A percentile compares a stretch with the other conserved stretches of the same genome.
phyloP scores from a whole-genome alignment of 2,797 vertebrate species.

The Pelodytes ibericus region DNA sequence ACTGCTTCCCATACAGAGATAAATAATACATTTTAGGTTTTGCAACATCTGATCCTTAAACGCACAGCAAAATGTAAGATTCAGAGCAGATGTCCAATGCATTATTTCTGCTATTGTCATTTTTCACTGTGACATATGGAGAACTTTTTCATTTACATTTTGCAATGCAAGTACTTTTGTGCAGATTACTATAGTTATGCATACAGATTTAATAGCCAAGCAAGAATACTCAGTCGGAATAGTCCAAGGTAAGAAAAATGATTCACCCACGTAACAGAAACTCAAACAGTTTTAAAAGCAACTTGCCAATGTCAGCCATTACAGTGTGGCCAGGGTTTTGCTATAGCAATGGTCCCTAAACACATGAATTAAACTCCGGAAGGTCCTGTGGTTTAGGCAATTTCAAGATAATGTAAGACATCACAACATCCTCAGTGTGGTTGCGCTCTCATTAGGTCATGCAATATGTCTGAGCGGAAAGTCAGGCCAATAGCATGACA shows the following conservation, averaged over 20 bases:
- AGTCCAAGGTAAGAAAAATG: constrained; percentile 19
- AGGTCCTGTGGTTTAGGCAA: too few relatives aligned
- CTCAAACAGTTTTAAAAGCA: constrained; percentile 9
- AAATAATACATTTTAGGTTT: constrained; percentile 62
- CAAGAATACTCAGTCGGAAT: constrained; percentile 5
- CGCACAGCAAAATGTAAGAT: constrained; percentile 68
- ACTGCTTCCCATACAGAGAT: constrained; percentile 63
- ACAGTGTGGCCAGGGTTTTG: neutral
- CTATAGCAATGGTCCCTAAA: too few relatives aligned
- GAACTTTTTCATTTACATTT: constrained; percentile 79
- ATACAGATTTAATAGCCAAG: constrained; percentile 64
- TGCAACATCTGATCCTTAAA: constrained; percentile 77
- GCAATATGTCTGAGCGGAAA: too few relatives aligned
- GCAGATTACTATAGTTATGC: constrained; percentile 74
- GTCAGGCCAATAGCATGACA: too few relatives aligned
- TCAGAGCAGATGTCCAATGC: constrained; percentile 85
- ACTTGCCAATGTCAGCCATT: constrained; percentile 12
- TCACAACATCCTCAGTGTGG: too few relatives aligned
- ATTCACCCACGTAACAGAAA: neutral
- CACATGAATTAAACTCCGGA: too few relatives aligned
- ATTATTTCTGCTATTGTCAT: constrained; percentile 79
- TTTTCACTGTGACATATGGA: constrained; percentile 84
- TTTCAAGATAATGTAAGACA: too few relatives aligned
- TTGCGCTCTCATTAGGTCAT: too few relatives aligned
- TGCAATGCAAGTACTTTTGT: constrained; percentile 82